Evolutionary conservation across 2,888 invertebrate genomes (phyloP).

Genomic region (Polydrusus tereticollis): DNA sequence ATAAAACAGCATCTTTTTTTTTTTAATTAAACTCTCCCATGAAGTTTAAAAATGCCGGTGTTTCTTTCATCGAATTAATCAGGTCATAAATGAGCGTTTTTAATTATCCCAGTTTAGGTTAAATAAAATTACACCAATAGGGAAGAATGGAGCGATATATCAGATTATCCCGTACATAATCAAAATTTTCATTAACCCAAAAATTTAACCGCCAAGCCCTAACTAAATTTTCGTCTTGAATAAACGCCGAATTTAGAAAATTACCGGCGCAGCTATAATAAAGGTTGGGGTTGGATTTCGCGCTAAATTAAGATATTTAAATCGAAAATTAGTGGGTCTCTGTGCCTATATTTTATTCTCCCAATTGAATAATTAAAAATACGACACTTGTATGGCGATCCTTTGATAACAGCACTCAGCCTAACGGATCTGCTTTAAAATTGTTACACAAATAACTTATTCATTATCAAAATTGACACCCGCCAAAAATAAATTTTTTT

Average conservation of each 20-base stretch:
- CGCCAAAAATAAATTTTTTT: too few species aligned
- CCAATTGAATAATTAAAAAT: background rate
- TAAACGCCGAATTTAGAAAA: constrained; percentile 1
- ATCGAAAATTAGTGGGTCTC: background rate
- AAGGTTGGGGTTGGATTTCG: background rate
- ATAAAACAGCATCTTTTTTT: too few species aligned
- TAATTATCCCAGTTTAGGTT: background rate
- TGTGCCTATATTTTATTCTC: background rate
- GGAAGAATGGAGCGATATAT: background rate
- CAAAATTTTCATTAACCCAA: constrained; percentile 12
- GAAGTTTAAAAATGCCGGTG: too few species aligned
- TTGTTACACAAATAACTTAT: too few species aligned
- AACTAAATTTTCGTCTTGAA: constrained; percentile 7
- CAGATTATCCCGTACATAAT: constrained; percentile 3
- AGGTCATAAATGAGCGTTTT: too few species aligned
- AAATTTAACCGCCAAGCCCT: background rate
- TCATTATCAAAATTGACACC: too few species aligned
- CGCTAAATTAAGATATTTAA: constrained; percentile 2
- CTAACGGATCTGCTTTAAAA: too few species aligned
- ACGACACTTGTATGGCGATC: background rate
- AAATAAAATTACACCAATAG: background rate
- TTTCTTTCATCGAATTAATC: too few species aligned
- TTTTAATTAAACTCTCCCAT: too few species aligned
- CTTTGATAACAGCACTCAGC: too few species aligned
- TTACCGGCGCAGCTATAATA: constrained; percentile 8